Evolutionary conservation across 2,113 vertebrate species (phyloP).

Genomic region (Pomatorhinus ruficollis): DNA sequence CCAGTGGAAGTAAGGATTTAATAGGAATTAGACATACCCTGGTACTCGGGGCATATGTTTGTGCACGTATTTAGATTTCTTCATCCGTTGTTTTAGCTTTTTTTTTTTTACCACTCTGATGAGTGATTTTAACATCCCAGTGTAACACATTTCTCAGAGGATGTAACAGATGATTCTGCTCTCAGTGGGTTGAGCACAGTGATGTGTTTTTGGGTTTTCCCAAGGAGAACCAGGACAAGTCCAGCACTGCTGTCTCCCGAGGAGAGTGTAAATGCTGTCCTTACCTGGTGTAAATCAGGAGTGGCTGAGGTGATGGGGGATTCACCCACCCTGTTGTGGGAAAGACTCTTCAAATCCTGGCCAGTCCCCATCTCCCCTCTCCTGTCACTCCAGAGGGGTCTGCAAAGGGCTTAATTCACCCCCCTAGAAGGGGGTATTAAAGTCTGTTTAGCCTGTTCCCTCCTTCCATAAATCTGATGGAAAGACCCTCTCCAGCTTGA

Average conservation of each 20-base stretch:
- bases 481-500: neutral
- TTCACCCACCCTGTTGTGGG: neutral
- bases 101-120: neutral
- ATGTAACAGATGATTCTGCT: neutral
- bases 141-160: accelerated
- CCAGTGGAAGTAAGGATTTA: neutral
- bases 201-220: neutral
- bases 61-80: neutral
- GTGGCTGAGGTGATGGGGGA: neutral
- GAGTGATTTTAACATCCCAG: neutral
- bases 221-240: neutral
- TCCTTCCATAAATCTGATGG: neutral
- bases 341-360: neutral
- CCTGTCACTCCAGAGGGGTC: neutral
- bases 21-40: neutral
- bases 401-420: neutral
- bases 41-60: accelerated
- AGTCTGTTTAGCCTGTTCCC: neutral
- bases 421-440: neutral
- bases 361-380: neutral
- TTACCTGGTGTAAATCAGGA: neutral
- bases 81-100: neutral
- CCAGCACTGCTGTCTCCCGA: neutral
- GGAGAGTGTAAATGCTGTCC: neutral
- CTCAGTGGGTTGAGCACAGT: neutral